Percentiles rank a stretch among this genome's conserved stretches.
Conservation (phyloP, 2,113 vertebrate species). For the Abramis brama region DNA sequence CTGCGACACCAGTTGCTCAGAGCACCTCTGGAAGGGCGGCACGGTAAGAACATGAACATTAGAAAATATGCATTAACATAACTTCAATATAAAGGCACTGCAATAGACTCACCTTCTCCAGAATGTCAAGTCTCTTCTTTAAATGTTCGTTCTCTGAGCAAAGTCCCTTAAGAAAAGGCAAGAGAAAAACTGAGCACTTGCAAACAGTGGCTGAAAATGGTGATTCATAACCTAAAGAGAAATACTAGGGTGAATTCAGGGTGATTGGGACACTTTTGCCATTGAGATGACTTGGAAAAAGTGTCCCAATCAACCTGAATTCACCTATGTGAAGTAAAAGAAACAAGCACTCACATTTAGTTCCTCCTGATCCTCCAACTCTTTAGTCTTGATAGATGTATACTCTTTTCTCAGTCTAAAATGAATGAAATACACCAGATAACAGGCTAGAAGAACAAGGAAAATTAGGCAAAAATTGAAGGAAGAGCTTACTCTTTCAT, state of each 20-base stretch:
- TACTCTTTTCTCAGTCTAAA: conserved; percentile 96
- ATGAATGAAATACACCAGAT: neutral
- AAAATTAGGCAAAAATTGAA: neutral
- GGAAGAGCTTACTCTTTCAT: conserved; percentile 90
- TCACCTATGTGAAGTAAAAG: neutral
- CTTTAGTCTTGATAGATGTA: conserved; percentile 97
- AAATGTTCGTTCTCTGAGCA: conserved; percentile 94
- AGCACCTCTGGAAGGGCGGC: conserved; percentile 7
- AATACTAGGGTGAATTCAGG: neutral
- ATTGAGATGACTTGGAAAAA: too few relatives aligned
- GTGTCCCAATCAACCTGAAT: too few relatives aligned
- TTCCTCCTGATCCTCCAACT: conserved; percentile 98
- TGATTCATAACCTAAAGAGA: neutral
- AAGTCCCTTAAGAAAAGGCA: conserved; percentile 81
- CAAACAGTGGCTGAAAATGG: neutral
- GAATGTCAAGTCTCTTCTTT: conserved; percentile 94
- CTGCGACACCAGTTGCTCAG: conserved; percentile 33
- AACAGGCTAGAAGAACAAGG: neutral
- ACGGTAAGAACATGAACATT: neutral
- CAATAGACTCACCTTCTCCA: conserved; percentile 89
- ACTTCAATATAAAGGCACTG: neutral
- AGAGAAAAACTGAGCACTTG: neutral
- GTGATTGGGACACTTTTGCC: too few relatives aligned
- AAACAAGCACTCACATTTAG: conserved; percentile 85
- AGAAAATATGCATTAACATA: neutral